Evolutionary conservation across 2,113 vertebrate genomes (phyloP).

Genomic region (Zosterops japonicus): DNA sequence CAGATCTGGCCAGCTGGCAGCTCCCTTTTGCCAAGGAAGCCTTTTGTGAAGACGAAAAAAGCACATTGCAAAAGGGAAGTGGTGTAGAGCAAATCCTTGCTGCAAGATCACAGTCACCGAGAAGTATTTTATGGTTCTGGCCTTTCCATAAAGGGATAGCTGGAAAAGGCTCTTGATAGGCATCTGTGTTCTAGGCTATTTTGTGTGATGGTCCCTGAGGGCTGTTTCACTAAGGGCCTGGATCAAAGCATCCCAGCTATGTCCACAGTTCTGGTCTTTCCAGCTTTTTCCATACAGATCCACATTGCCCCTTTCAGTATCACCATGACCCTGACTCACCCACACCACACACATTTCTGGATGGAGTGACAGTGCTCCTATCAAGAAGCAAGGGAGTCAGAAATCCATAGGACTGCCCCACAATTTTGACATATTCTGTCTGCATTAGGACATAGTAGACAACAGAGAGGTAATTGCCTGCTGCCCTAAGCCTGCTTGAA

Average conservation of each 20-base stretch:
- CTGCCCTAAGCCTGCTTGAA: not conserved
- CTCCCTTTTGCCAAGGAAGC: constrained; percentile 46
- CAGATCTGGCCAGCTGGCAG: constrained; percentile 49
- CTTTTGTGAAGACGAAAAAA: constrained; percentile 53
- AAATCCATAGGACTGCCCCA: not conserved
- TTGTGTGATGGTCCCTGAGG: not conserved
- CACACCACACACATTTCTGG: not conserved
- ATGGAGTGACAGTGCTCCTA: fast-evolving
- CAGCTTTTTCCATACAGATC: not conserved
- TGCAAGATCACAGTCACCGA: not conserved
- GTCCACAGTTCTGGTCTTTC: not conserved
- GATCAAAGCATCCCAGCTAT: not conserved
- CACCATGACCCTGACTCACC: not conserved
- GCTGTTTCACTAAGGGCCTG: not conserved
- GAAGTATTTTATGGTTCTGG: constrained; percentile 18
- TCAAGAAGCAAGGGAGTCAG: not conserved
- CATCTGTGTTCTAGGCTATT: not conserved
- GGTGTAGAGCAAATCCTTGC: constrained; percentile 15
- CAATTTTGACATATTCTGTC: fast-evolving
- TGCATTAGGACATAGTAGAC: not conserved
- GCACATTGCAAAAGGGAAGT: not conserved
- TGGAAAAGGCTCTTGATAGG: not conserved
- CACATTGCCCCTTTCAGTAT: not conserved
- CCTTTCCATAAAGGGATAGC: not conserved
- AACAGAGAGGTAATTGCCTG: not conserved